Base-by-base conservation (phyloP, 1,140 invertebrate genomes). In the Procambarus virginalis region DNA sequence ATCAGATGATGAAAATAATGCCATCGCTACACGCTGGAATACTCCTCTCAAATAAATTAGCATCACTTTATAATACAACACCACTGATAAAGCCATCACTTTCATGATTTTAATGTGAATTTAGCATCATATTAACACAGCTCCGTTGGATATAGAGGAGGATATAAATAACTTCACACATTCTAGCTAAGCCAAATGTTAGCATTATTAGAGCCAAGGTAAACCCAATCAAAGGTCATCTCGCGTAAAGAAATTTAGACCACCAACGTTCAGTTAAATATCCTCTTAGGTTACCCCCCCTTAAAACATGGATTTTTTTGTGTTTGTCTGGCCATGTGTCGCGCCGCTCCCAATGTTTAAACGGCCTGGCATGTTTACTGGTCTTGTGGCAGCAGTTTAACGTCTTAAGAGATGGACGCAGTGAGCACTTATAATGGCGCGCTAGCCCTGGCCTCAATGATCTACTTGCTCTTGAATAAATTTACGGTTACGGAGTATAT, bases 371-470 rank as follows among this genome's bases (percentile, higher is more conserved):
- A 78, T 86, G 84, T 86, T 86, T 86, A 86, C 84, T 58, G 51
- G 84, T 78, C 84, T 86, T 86, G 84, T 86, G 84, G 84, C 84
- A 86, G 84, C 84, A 77, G 84, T 86, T 86, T 86, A 86, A 77
- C 73, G 49, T 76, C 76, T 34, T 34, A 34, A 51, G 8, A 86
- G 84, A 86, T 86, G 84, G 84, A 86, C 84, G 84, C 51, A 75
- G 20, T 20, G 51, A 68, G 75, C 73, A 86, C 84, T 86, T 78
- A 86, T 58, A 78, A 73, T 14, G 70, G 22, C 60, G 17, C 76
- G 58, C 84, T 78, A 49, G 76, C 73, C 73, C 2, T 22, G 48
- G 55, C 70, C 75, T 86, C 84, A 86, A 86, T 77, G 84, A 76
- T 86, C 73, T 86, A 86, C 84, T 86, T 86, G 84, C 34, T 86